phyloP scores from a whole-genome alignment of 2,888 invertebrate species.

The Parnassius glacialis region DNA sequence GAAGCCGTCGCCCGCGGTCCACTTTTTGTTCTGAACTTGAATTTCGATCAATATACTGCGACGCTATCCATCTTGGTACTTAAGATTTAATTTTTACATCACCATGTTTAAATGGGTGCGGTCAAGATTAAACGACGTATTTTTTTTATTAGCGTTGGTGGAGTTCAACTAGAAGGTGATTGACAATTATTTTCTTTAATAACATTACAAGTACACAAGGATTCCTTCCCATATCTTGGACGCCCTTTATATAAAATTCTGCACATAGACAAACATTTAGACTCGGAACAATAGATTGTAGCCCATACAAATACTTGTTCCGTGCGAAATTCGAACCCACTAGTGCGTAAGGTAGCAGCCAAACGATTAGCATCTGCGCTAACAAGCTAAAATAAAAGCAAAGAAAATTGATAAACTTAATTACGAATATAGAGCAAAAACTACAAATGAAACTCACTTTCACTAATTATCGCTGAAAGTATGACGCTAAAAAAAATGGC shows the following conservation, averaged over 20 bases:
- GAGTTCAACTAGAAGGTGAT: no score
- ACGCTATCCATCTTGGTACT: constrained; percentile 55
- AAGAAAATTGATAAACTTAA: constrained; percentile 7
- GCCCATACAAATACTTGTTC: no score
- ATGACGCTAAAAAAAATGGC: constrained; percentile 12
- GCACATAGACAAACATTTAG: no score
- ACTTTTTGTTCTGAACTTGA: constrained; percentile 75
- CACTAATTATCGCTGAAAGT: constrained; percentile 27
- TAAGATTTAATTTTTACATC: constrained; percentile 35
- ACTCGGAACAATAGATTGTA: no score
- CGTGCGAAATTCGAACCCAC: no score
- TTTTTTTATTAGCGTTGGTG: neutral
- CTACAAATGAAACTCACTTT: constrained; percentile 21
- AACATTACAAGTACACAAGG: no score
- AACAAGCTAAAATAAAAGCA: neutral
- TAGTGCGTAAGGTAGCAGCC: no score
- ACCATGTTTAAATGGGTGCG: constrained; percentile 28
- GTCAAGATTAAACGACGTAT: constrained; percentile 7
- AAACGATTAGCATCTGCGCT: no score
- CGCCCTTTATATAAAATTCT: no score
- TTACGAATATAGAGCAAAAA: constrained; percentile 17
- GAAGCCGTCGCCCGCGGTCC: constrained; percentile 50
- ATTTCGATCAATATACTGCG: constrained; percentile 72
- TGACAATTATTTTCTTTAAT: no score
- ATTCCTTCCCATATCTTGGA: no score